These are phyloP conservation scores for Bombus difficillimus DNA, from an alignment of 1,140 invertebrate genomes.

Conservation along the genomic window DNA sequence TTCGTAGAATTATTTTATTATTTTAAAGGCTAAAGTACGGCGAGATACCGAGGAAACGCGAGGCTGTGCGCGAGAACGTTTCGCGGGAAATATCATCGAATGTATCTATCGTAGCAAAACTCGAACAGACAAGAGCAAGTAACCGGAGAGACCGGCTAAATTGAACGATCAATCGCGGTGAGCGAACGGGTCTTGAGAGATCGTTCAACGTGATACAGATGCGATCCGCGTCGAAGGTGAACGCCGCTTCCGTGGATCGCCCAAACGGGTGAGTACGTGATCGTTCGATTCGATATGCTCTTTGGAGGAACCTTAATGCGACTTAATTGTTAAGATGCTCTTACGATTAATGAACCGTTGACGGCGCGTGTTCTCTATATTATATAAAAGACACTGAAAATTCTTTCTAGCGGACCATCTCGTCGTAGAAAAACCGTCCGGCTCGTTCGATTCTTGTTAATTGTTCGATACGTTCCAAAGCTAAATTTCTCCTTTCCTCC, in stretches of 20 bases:
- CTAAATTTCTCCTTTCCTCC: not conserved
- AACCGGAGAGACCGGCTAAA: not conserved
- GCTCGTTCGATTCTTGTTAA: not conserved
- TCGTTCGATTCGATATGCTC: constrained; percentile 1
- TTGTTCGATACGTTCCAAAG: too few species aligned
- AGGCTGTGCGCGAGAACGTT: too few species aligned
- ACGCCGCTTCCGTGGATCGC: not conserved
- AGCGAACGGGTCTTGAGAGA: not conserved
- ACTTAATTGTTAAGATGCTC: constrained; percentile 26
- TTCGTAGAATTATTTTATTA: not conserved
- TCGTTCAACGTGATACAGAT: not conserved
- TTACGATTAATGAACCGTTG: constrained; percentile 14
- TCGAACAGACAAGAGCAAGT: not conserved
- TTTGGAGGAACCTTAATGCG: constrained; percentile 1
- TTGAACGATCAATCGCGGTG: not conserved
- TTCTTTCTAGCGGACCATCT: constrained; percentile 27
- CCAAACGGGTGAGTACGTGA: constrained; percentile 5
- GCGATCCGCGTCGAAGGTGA: not conserved
- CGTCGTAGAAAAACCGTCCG: constrained; percentile 20
- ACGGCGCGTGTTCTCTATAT: not conserved
- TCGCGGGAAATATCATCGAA: not conserved
- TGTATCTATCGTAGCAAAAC: not conserved
- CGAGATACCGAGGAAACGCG: not conserved
- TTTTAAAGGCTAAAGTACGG: too few species aligned
- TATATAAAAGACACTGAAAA: constrained; percentile 38